These are phyloP conservation scores for Heliconius erato DNA, from an alignment of 2,888 invertebrate genomes.

Conservation along the genomic window DNA sequence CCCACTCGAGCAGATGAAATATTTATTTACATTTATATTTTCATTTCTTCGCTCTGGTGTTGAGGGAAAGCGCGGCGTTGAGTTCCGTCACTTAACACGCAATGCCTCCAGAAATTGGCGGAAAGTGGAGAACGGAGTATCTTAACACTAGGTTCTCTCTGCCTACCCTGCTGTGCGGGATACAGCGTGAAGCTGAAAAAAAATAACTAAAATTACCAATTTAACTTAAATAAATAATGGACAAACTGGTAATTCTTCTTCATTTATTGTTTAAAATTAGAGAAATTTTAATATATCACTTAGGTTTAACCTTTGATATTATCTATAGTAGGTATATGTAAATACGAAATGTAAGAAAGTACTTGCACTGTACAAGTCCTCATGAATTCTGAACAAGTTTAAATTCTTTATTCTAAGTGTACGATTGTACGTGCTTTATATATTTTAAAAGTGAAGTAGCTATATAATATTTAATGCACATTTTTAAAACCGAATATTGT, in stretches of 20 bases:
- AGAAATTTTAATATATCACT: background rate
- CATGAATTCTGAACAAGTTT: constrained; percentile 29
- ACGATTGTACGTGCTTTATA: constrained; percentile 24
- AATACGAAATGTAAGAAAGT: background rate
- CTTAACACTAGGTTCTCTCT: too few species aligned
- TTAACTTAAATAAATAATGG: background rate
- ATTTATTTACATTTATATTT: too few species aligned
- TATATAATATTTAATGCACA: background rate
- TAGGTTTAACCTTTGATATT: background rate
- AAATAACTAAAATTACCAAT: background rate
- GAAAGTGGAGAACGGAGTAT: too few species aligned
- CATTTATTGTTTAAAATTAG: too few species aligned
- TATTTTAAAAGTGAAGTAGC: constrained; percentile 7
- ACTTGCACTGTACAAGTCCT: background rate
- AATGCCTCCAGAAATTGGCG: too few species aligned
- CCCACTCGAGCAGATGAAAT: too few species aligned
- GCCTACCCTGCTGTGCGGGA: too few species aligned
- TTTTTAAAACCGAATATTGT: background rate
- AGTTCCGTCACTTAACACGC: too few species aligned
- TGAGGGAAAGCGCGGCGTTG: too few species aligned
- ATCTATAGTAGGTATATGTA: background rate
- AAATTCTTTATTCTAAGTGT: constrained; percentile 37
- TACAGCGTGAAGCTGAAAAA: too few species aligned
- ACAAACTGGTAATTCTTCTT: too few species aligned
- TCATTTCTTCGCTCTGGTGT: too few species aligned